These are phyloP conservation scores for Pelodytes ibericus DNA, from an alignment of 2,797 vertebrate species.

Conservation along the genomic window DNA sequence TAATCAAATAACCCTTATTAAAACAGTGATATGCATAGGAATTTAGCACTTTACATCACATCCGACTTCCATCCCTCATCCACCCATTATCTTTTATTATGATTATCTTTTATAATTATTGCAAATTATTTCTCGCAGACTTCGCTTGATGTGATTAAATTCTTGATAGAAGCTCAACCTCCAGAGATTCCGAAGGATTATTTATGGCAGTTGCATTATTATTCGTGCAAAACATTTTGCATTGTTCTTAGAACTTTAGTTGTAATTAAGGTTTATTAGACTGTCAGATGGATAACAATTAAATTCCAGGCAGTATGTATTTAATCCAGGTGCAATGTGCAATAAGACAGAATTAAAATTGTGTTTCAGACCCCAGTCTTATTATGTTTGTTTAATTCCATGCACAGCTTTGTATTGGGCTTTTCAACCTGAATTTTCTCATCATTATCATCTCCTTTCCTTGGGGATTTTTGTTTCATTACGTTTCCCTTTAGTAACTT, in stretches of 20 bases:
- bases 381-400: slow-evolving; percentile 49
- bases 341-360: slow-evolving; percentile 57
- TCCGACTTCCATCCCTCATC: slow-evolving; percentile 70
- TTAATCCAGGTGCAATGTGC: slow-evolving; percentile 73
- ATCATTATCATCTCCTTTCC: not conserved
- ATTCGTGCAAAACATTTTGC: slow-evolving; percentile 65
- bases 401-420: slow-evolving; percentile 35
- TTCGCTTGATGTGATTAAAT: slow-evolving; percentile 77
- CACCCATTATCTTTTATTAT: slow-evolving; percentile 79
- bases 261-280: slow-evolving; percentile 84
- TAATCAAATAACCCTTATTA: not conserved
- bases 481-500: not conserved
- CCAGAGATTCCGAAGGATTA: slow-evolving; percentile 71
- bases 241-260: slow-evolving; percentile 74
- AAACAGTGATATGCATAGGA: not conserved
- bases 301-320: slow-evolving; percentile 63
- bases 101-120: slow-evolving; percentile 76
- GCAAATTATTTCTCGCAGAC: slow-evolving; percentile 80
- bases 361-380: slow-evolving; percentile 26
- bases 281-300: slow-evolving; percentile 79
- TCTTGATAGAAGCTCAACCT: slow-evolving; percentile 67
- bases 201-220: slow-evolving; percentile 69
- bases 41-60: slow-evolving; percentile 59
- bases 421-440: not conserved
- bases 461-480: not conserved